Conservation (phyloP, 2,113 vertebrate genomes). For the Periophthalmus modestus region DNA sequence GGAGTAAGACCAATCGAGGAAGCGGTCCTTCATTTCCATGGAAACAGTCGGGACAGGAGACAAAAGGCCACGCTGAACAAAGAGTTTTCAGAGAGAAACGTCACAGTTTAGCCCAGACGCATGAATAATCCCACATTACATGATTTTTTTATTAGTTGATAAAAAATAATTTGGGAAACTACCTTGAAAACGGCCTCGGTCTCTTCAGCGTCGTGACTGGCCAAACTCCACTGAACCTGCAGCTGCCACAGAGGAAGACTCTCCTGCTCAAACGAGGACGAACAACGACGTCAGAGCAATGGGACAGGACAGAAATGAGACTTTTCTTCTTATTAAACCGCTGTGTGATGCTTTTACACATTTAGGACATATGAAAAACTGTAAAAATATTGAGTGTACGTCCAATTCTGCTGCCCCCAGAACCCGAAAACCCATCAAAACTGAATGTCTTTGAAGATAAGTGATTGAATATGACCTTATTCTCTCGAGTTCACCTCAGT, state of each 20-base stretch:
- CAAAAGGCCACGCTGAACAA: slow-evolving; percentile 81
- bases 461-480: no score
- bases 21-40: slow-evolving; percentile 85
- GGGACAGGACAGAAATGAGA: no score
- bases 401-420: no score
- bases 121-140: background rate
- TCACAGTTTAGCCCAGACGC: background rate
- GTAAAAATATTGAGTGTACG: no score
- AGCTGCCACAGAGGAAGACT: slow-evolving; percentile 86
- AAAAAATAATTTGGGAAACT: slow-evolving; percentile 17
- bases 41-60: slow-evolving; percentile 76
- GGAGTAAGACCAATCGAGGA: slow-evolving; percentile 89
- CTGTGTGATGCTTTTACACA: no score
- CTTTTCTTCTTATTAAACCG: no score
- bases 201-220: slow-evolving; percentile 72
- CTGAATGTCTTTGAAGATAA: no score
- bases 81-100: background rate
- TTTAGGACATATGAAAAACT: no score
- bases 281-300: no score
- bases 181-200: slow-evolving; percentile 90
- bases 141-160: background rate
- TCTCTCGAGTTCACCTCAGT: no score
- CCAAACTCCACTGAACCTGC: slow-evolving; percentile 86
- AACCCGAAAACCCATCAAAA: no score
- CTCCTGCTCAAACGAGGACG: slow-evolving; percentile 70